A percentile compares a stretch with the other conserved stretches of the same genome.
Conservation (phyloP, 1,140 invertebrate genomes). For the Drosophila virilis region DNA sequence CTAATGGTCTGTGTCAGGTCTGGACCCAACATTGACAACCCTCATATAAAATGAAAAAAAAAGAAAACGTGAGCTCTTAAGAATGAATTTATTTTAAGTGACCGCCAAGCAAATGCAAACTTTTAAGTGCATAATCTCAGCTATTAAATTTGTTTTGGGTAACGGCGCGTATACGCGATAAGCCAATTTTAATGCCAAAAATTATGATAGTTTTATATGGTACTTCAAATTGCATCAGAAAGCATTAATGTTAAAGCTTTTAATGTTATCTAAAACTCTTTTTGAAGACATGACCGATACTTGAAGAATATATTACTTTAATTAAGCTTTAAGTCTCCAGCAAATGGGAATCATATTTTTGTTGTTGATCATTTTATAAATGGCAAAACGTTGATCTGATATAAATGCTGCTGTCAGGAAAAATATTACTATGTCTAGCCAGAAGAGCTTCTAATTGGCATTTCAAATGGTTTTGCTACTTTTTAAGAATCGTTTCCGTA, state of each 20-base stretch:
- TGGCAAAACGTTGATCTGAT: too few species aligned
- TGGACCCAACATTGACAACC: constrained; percentile 3
- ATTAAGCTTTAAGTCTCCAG: too few species aligned
- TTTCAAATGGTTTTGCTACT: neutral
- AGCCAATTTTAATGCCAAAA: constrained; percentile 6
- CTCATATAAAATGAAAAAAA: neutral
- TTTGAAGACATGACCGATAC: neutral
- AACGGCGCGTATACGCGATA: constrained; percentile 67
- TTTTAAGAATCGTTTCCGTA: constrained; percentile 1
- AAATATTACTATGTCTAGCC: too few species aligned
- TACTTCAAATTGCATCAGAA: neutral
- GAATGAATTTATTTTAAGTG: constrained; percentile 18
- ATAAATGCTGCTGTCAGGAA: too few species aligned
- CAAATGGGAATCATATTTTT: too few species aligned
- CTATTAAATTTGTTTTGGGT: constrained; percentile 61
- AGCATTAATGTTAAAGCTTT: neutral
- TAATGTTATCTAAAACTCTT: too few species aligned
- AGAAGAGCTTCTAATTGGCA: neutral
- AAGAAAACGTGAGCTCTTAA: constrained; percentile 3
- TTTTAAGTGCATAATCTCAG: constrained; percentile 51
- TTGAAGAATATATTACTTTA: neutral
- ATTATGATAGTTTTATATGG: constrained; percentile 13
- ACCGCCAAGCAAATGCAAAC: constrained; percentile 13
- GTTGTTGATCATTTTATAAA: too few species aligned
- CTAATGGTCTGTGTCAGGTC: constrained; percentile 61